Conservation (phyloP, 2,888 invertebrate species). For the Anodontia alba region DNA sequence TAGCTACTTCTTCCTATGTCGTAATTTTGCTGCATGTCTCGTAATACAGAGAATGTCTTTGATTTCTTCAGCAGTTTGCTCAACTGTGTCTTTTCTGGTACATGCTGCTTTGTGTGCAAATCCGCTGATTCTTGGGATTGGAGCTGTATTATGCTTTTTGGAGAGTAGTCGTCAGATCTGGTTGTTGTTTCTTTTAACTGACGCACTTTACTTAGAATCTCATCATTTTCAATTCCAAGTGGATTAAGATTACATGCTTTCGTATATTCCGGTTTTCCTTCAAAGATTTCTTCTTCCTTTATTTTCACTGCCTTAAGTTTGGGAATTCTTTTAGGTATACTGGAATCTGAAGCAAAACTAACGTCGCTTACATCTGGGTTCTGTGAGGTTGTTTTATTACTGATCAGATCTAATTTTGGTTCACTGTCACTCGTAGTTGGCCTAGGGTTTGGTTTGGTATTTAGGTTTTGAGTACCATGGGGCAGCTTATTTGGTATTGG, state of each 20-base stretch:
- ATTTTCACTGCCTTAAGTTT: slow-evolving; percentile 62
- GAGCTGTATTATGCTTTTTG: too few relatives aligned
- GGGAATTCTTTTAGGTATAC: slow-evolving; percentile 37
- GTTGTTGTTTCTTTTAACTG: background rate
- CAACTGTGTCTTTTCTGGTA: background rate
- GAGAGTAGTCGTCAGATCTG: background rate
- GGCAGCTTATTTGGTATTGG: background rate
- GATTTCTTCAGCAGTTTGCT: background rate
- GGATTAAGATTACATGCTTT: slow-evolving; percentile 26
- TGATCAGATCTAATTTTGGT: too few relatives aligned
- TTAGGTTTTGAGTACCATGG: background rate
- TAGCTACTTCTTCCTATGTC: background rate
- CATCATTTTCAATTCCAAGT: background rate
- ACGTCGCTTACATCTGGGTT: background rate
- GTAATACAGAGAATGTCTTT: background rate
- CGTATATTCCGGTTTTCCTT: slow-evolving; percentile 37
- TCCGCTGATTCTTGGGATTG: background rate
- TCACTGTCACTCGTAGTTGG: too few relatives aligned
- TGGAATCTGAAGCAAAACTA: background rate
- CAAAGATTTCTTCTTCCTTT: slow-evolving; percentile 56
- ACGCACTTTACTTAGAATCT: background rate
- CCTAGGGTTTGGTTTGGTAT: background rate
- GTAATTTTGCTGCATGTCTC: background rate
- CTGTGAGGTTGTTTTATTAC: background rate
- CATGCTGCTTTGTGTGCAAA: background rate